phyloP scores from a whole-genome alignment of 2,888 invertebrate species.

The Mythimna pallens region DNA sequence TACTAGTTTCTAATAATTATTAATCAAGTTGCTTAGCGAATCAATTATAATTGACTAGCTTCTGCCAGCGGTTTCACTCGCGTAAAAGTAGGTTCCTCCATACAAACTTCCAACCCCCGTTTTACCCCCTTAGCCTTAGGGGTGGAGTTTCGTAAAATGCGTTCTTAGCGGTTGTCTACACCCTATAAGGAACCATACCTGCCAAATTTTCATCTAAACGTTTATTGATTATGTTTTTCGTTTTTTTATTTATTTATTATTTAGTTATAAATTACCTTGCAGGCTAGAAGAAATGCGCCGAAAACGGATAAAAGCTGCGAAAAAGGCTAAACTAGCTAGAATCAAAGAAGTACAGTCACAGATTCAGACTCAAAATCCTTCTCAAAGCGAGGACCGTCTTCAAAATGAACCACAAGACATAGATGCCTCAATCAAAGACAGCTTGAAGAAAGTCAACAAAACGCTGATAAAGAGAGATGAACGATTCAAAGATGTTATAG shows the following conservation, averaged over 20 bases:
- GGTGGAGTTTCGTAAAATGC: too few species aligned
- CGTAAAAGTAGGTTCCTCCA: too few species aligned
- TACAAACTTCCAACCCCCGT: too few species aligned
- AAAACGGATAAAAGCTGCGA: slow-evolving; percentile 84
- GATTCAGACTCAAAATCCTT: slow-evolving; percentile 70
- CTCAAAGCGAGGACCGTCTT: slow-evolving; percentile 65
- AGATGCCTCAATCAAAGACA: slow-evolving; percentile 80
- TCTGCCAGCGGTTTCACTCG: too few species aligned
- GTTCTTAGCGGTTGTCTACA: too few species aligned
- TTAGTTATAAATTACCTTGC: slow-evolving; percentile 34
- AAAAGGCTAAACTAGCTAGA: slow-evolving; percentile 84
- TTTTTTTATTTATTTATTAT: neutral
- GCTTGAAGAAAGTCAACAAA: slow-evolving; percentile 84
- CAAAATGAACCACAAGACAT: slow-evolving; percentile 72
- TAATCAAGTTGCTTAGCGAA: too few species aligned
- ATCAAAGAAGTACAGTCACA: slow-evolving; percentile 81
- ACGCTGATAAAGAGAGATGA: slow-evolving; percentile 87
- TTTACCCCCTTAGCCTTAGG: too few species aligned
- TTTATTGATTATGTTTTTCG: too few species aligned
- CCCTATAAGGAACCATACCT: too few species aligned
- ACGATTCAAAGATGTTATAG: slow-evolving; percentile 86
- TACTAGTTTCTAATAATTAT: too few species aligned
- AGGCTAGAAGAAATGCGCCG: slow-evolving; percentile 87
- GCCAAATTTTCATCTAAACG: too few species aligned
- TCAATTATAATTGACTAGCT: too few species aligned